Evolutionary conservation across 2,888 invertebrate genomes (phyloP), one percentile per base, ranked within the genome.

Genomic region (Lissonota sp.): DNA sequence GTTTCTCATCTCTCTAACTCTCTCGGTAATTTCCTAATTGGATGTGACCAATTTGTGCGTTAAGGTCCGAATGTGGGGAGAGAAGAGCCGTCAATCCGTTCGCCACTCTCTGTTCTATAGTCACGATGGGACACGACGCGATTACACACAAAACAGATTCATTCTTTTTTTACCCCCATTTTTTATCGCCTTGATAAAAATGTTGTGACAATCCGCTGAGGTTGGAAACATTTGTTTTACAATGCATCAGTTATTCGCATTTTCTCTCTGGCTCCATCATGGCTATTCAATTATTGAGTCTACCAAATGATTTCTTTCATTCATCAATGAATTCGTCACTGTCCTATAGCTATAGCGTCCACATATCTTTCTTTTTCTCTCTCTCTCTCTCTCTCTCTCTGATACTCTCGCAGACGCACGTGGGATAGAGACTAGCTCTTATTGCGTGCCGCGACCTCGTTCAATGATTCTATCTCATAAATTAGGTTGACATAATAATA

Each of bases 11-110:
- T 73, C 62, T 62, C 78, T 79, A 49, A 60, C 71, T 57, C 51
- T 80, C 67, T 57, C 71, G 14, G 55, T 78, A 81, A 84, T 84
- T 86, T 73, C 70, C 78, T 88, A 88, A 89, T 88, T 88, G 87
- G 84, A 85, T 83, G 84, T 84, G 84, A 80, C 84, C 88, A 89
- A 89, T 88, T 89, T 89, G 84, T 84, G 84, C 84, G 84, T 87
- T 85, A 86, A 84, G 80, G 71, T 71, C 58, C 78, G 67, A 49
- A 49, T 67, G 73, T 73, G 69, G 76, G 69, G 80, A 70, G 76
- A 67, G 66, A 64, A 37, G 40, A 66, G 44, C 66, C 69, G 71
- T 81, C 80, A 73, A 81, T 70, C 69, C 73, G 37, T 73, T 70
- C 60, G n/a, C 69, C 73, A 58, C 80, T 73, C 37, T 55, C 57